Base-by-base conservation (phyloP, 2,888 invertebrate genomes). In the Drosophila gaucha region DNA sequence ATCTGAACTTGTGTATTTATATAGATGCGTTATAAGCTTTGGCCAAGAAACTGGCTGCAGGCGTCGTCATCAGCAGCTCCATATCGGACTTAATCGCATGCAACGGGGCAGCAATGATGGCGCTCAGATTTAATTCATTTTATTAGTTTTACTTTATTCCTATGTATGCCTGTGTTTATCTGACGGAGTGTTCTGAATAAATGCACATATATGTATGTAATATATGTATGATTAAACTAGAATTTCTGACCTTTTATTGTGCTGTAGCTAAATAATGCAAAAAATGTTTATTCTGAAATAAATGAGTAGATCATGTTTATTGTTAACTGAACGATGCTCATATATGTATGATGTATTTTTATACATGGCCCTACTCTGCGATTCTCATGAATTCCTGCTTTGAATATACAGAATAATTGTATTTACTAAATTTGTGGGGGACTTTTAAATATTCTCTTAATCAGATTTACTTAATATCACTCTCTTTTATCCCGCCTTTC, bases 131-230 rank as follows among this genome's bases (percentile, higher is more conserved):
- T 18, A 50, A 68, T 44, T 62, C 54, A 75, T 33, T 60, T 60
- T 60, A 22, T 59, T 57, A 71, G 60, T 62, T 62, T 54, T 52
- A 74, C 38, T 47, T 58, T 66, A 70, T 57, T 47, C 70, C 64
- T 70, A 65, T 59, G 72, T 70, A 73, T 63, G 67, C 67, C 49
- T 76, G 80, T 68, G 54, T 74, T 70, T 68, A 67, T 71, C 41
- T 80, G 72, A 80, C 69, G 44, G 50, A 54, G 30, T 66, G 74
- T 77, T 78, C 54, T 74, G 60, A 82, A 86, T 82, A 86, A 82
- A 84, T 75, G 72, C 85, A 72, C 85, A 86, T 87, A 82, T 82
- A 83, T 86, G 74, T 83, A 86, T 86, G 67, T 80, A 80, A 80
- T 70, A 80, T 86, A 80, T 80, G 84, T 86, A 83, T 74, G 71